These are phyloP conservation scores for Crepidodera aurea DNA, from an alignment of 2,888 invertebrate genomes.

Conservation along the genomic window DNA sequence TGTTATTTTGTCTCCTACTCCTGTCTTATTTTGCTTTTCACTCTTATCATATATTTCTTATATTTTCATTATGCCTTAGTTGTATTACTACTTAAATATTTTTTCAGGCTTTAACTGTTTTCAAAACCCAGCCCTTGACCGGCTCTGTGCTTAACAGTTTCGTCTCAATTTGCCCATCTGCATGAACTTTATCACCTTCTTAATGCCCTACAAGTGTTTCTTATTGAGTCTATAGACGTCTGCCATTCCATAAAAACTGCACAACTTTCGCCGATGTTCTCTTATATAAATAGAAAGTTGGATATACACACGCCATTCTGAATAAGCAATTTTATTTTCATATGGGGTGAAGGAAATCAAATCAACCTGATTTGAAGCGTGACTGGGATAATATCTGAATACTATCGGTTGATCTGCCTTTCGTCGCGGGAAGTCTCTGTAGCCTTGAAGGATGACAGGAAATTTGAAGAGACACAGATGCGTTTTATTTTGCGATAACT, in stretches of 20 bases:
- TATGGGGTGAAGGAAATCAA: slow-evolving; percentile 54
- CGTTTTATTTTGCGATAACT: slow-evolving; percentile 17
- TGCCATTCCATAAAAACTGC: slow-evolving; percentile 40
- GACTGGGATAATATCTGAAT: slow-evolving; percentile 45
- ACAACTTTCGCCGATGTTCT: slow-evolving; percentile 26
- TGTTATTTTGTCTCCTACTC: no score
- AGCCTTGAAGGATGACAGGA: slow-evolving; percentile 17
- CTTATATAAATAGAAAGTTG: slow-evolving; percentile 26
- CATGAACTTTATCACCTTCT: slow-evolving; percentile 53
- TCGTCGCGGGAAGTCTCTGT: slow-evolving; percentile 16
- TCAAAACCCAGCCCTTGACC: no score
- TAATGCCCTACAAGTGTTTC: slow-evolving; percentile 54
- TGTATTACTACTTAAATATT: no score
- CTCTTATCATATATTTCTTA: no score
- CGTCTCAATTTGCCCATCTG: slow-evolving; percentile 47
- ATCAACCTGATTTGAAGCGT: slow-evolving; percentile 53
- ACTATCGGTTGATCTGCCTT: slow-evolving; percentile 27
- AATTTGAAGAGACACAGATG: slow-evolving; percentile 27
- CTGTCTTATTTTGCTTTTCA: no score
- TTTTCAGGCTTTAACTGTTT: no score
- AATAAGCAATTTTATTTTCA: slow-evolving; percentile 56
- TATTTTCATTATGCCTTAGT: no score
- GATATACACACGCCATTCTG: slow-evolving; percentile 45
- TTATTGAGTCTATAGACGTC: slow-evolving; percentile 46
- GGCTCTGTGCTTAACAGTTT: slow-evolving; percentile 25